Evolutionary conservation across 2,797 vertebrate species (phyloP).

Genomic region (Helostoma temminkii): DNA sequence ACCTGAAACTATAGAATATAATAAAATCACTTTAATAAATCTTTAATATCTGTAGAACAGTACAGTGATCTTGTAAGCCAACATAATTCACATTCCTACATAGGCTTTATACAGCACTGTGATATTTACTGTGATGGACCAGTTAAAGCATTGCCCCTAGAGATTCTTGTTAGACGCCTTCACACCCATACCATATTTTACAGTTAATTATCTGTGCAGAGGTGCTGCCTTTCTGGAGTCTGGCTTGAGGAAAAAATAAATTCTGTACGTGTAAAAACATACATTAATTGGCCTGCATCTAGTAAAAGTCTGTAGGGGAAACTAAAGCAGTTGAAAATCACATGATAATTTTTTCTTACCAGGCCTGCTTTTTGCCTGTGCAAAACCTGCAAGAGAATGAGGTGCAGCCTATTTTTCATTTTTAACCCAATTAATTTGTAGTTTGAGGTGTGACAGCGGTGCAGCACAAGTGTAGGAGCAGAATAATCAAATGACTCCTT

Average conservation of each 20-base stretch:
- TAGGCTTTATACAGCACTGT: slow-evolving; percentile 12
- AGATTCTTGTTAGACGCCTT: slow-evolving; percentile 35
- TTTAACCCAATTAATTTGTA: slow-evolving; percentile 77
- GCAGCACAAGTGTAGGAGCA: slow-evolving; percentile 66
- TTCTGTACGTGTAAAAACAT: slow-evolving; percentile 48
- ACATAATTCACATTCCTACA: slow-evolving; percentile 40
- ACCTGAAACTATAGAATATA: slow-evolving; percentile 37
- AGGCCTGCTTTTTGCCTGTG: slow-evolving; percentile 27
- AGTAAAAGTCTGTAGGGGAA: slow-evolving; percentile 15
- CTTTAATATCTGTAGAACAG: slow-evolving; percentile 32
- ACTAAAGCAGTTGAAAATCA: slow-evolving; percentile 37
- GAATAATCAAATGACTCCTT: slow-evolving; percentile 76
- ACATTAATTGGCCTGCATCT: slow-evolving; percentile 23
- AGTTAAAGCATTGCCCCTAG: slow-evolving; percentile 42
- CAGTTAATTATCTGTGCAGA: slow-evolving; percentile 48
- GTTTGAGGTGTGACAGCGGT: slow-evolving; percentile 77
- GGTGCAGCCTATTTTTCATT: slow-evolving; percentile 53
- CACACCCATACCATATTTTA: slow-evolving; percentile 43
- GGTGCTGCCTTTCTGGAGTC: slow-evolving; percentile 21
- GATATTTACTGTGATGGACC: slow-evolving; percentile 49
- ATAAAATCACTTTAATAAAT: slow-evolving; percentile 45
- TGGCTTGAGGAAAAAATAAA: slow-evolving; percentile 43
- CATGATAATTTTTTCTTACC: slow-evolving; percentile 31
- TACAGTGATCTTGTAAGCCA: slow-evolving; percentile 33
- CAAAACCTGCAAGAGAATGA: slow-evolving; percentile 47